A percentile compares a stretch with the other conserved stretches of the same genome.
Evolutionary conservation across 2,888 invertebrate genomes (phyloP).

Genomic region (Eupsilia transversa): DNA sequence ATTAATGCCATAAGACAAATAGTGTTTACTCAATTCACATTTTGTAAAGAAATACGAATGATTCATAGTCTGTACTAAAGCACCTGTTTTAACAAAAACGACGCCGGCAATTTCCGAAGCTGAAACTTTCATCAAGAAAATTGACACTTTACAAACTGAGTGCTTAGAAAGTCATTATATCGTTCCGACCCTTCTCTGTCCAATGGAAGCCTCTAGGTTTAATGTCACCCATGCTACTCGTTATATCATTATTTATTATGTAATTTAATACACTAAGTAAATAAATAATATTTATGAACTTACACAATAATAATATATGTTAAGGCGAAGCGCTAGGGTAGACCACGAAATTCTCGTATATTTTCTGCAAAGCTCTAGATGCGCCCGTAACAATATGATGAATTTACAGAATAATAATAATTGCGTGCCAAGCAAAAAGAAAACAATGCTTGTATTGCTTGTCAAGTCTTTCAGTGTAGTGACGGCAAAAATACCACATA

Average conservation of each 20-base stretch:
- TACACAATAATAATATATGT: not conserved
- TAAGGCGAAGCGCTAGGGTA: too few species aligned
- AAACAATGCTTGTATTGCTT: not conserved
- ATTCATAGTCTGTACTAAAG: slow-evolving; percentile 32
- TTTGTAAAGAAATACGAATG: slow-evolving; percentile 27
- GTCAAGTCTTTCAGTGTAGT: not conserved
- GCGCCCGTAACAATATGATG: not conserved
- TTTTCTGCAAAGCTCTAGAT: too few species aligned
- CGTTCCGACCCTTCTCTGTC: slow-evolving; percentile 55
- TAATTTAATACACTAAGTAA: not conserved
- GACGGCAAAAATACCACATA: not conserved
- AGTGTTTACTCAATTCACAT: not conserved
- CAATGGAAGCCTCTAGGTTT: slow-evolving; percentile 11
- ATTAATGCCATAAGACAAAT: not conserved
- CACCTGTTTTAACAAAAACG: slow-evolving; percentile 48
- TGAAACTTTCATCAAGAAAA: slow-evolving; percentile 69
- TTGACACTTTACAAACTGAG: slow-evolving; percentile 72
- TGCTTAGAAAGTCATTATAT: slow-evolving; percentile 71
- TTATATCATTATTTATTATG: slow-evolving; percentile 9
- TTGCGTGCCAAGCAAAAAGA: not conserved
- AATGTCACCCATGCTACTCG: not conserved
- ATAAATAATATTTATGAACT: not conserved
- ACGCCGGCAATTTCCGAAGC: slow-evolving; percentile 62
- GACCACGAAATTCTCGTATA: not conserved
- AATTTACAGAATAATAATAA: not conserved